A percentile compares a stretch with the other conserved stretches of the same genome.
phyloP scores from a whole-genome alignment of 2,888 invertebrate genomes.

The Apomyelois bistriatella region DNA sequence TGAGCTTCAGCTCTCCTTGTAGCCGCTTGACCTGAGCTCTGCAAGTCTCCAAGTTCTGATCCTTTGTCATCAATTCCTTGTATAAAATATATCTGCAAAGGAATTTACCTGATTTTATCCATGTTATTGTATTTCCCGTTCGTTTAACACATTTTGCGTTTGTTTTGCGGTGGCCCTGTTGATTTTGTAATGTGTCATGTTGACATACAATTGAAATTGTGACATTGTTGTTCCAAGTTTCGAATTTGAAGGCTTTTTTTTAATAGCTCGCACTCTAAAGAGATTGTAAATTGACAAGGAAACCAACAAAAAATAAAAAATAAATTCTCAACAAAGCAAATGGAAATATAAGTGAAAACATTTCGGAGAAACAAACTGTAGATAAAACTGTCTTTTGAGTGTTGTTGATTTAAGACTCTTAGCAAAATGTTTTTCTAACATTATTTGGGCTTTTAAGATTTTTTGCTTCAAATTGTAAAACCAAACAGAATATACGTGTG shows the following conservation, averaged over 20 bases:
- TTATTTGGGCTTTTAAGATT: too few relatives aligned
- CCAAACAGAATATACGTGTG: too few relatives aligned
- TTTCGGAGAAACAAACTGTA: too few relatives aligned
- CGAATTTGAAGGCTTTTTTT: background rate
- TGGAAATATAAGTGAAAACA: too few relatives aligned
- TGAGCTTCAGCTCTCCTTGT: constrained; percentile 82
- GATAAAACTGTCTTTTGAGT: too few relatives aligned
- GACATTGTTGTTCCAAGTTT: background rate
- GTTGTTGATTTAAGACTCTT: too few relatives aligned
- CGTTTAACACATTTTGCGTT: constrained; percentile 23
- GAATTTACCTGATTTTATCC: constrained; percentile 46
- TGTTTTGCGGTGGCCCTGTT: constrained; percentile 14
- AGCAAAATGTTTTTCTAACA: too few relatives aligned
- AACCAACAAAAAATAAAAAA: too few relatives aligned
- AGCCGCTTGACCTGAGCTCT: constrained; percentile 81
- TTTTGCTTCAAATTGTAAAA: too few relatives aligned
- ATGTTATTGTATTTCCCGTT: constrained; percentile 32
- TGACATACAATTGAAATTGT: background rate
- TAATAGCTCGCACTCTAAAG: too few relatives aligned
- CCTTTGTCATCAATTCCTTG: constrained; percentile 82
- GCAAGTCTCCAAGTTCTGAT: constrained; percentile 81
- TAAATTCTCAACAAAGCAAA: too few relatives aligned
- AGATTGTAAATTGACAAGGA: too few relatives aligned
- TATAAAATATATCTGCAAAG: constrained; percentile 81
- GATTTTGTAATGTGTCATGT: background rate